Percentiles rank a stretch among this genome's conserved stretches.
phyloP scores from a whole-genome alignment of 1,140 invertebrate species.

The Drosophila miranda region DNA sequence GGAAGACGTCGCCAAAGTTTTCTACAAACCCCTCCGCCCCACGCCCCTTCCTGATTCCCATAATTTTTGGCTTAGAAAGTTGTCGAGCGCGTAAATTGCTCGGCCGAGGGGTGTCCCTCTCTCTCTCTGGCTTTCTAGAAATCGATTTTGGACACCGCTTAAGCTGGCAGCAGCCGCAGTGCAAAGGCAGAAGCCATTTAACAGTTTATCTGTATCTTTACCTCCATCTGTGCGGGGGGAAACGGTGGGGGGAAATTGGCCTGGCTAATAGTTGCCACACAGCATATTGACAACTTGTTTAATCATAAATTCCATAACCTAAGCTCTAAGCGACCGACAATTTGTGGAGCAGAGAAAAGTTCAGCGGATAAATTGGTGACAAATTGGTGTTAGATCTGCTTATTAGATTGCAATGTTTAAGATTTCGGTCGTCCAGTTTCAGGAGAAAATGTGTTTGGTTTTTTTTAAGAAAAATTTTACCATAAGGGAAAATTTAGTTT shows the following conservation, averaged over 20 bases:
- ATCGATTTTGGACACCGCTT: constrained; percentile 61
- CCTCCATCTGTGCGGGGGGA: constrained; percentile 14
- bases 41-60: constrained; percentile 27
- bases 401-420: constrained; percentile 18
- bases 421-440: neutral
- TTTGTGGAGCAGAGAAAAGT: constrained; percentile 19
- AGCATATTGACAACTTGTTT: constrained; percentile 68
- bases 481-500: too few species aligned
- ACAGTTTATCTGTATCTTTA: constrained; percentile 56
- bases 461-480: too few species aligned
- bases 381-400: constrained; percentile 7
- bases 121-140: constrained; percentile 9
- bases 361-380: constrained; percentile 1
- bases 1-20: constrained; percentile 48
- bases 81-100: constrained; percentile 58
- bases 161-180: constrained; percentile 12
- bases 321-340: constrained; percentile 40
- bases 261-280: constrained; percentile 38
- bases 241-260: constrained; percentile 12
- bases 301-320: constrained; percentile 74
- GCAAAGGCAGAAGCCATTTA: constrained; percentile 42
- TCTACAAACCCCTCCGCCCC: neutral
- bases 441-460: neutral
- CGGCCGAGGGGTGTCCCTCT: neutral
- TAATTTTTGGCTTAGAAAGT: constrained; percentile 77